Evolutionary conservation across 2,888 invertebrate species (phyloP).

Genomic region (Metacarcinus magister): DNA sequence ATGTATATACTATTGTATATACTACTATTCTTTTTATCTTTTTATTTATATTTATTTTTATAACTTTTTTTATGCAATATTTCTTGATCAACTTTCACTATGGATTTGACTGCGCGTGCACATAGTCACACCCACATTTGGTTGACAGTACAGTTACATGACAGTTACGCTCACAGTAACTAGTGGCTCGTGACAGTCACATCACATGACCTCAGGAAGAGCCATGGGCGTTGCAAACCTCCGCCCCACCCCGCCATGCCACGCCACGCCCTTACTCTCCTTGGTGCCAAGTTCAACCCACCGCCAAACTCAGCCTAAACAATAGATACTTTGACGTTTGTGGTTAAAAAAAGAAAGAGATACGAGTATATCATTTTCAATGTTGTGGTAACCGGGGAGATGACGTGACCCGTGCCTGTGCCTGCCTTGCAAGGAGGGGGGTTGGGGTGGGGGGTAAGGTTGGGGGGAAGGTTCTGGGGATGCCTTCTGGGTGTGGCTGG

Average conservation of each 20-base stretch:
- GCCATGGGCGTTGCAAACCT: no score
- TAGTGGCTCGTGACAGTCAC: not conserved
- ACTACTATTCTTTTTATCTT: not conserved
- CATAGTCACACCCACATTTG: not conserved
- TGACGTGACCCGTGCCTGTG: no score
- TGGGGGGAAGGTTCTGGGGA: not conserved
- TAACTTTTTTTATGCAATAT: not conserved
- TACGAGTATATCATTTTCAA: not conserved
- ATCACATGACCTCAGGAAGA: not conserved
- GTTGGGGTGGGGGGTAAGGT: not conserved
- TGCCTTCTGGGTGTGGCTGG: not conserved
- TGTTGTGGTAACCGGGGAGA: not conserved
- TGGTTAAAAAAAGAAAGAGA: not conserved
- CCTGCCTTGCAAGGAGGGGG: not conserved
- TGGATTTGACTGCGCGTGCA: not conserved
- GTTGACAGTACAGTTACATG: not conserved
- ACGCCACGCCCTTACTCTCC: not conserved
- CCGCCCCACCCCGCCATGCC: no score
- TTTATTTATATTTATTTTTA: not conserved
- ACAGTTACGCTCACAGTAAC: not conserved
- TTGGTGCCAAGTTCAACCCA: not conserved
- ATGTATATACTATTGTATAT: no score
- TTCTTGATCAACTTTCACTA: not conserved
- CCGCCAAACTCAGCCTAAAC: not conserved
- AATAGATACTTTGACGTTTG: conserved; percentile 13